A percentile compares a stretch with the other conserved stretches of the same genome.
Evolutionary conservation across 2,888 invertebrate species (phyloP).

Genomic region (Yponomeuta evonymella): DNA sequence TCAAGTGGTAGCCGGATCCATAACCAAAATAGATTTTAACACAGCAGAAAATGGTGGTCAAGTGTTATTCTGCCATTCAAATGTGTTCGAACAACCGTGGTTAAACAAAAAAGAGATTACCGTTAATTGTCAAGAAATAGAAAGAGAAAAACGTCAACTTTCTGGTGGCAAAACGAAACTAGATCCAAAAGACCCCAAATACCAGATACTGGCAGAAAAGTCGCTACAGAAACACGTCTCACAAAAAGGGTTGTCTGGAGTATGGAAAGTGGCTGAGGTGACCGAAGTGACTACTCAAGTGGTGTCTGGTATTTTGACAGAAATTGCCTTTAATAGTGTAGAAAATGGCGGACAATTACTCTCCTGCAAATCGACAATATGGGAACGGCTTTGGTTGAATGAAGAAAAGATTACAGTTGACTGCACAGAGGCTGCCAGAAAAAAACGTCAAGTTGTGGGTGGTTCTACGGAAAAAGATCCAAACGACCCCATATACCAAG

Average conservation of each 20-base stretch:
- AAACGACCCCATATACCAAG: no score
- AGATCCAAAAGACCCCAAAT: conserved; percentile 30
- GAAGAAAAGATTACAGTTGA: conserved; percentile 30
- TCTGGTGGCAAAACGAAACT: conserved; percentile 19
- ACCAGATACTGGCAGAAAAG: conserved; percentile 15
- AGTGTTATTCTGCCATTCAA: conserved; percentile 24
- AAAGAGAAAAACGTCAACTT: conserved; percentile 13
- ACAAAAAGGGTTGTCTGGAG: no score
- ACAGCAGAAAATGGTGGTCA: conserved; percentile 38
- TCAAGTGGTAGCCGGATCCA: conserved; percentile 64
- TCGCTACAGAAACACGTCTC: neutral
- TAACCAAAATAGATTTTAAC: conserved; percentile 63
- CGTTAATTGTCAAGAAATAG: conserved; percentile 28
- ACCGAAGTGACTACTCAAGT: no score
- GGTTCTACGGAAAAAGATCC: neutral
- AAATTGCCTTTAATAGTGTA: no score
- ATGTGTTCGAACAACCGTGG: conserved; percentile 29
- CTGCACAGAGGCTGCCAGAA: conserved; percentile 23
- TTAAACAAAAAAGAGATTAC: conserved; percentile 28
- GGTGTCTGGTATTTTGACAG: no score
- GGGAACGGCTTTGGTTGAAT: conserved; percentile 32
- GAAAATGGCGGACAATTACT: no score
- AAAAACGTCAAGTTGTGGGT: conserved; percentile 23
- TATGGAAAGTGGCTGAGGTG: no score
- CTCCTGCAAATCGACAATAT: conserved; percentile 34